Conservation (phyloP, 2,113 vertebrate species). For the Salvator merianae region DNA sequence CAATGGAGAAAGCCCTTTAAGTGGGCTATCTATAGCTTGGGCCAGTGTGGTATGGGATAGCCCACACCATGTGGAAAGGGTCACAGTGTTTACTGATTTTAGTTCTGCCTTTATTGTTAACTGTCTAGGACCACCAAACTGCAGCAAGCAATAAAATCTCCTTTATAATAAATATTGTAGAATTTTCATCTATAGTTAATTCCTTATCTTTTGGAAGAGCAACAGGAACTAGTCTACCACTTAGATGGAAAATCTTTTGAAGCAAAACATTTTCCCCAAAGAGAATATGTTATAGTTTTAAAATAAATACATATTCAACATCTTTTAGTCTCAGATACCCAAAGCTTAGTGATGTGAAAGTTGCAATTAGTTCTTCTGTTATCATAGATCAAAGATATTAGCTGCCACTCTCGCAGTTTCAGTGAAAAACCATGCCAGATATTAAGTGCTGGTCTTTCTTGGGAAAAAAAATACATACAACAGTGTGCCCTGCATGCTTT, state of each 20-base stretch:
- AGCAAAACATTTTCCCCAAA: constrained; percentile 8
- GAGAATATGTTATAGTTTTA: background rate
- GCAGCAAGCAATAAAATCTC: background rate
- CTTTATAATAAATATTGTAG: constrained; percentile 4
- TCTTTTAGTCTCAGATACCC: background rate
- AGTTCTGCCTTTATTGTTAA: background rate
- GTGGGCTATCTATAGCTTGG: too few relatives aligned
- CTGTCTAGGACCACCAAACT: background rate
- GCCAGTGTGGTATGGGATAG: too few relatives aligned
- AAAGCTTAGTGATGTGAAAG: constrained; percentile 1
- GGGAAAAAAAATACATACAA: background rate
- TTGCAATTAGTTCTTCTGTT: background rate
- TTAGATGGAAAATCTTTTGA: constrained; percentile 2
- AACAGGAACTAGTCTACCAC: background rate
- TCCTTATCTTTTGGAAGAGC: background rate
- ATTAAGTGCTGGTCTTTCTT: background rate
- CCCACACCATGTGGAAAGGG: too few relatives aligned
- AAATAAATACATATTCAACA: constrained; percentile 5
- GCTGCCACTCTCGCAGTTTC: background rate
- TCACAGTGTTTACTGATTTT: background rate
- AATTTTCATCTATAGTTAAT: background rate
- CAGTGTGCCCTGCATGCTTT: too few relatives aligned
- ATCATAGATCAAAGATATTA: background rate
- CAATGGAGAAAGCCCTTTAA: too few relatives aligned
- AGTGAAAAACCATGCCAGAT: background rate